Evolutionary conservation across 2,113 vertebrate genomes (phyloP).

Genomic region (Myrmecophaga tridactyla): DNA sequence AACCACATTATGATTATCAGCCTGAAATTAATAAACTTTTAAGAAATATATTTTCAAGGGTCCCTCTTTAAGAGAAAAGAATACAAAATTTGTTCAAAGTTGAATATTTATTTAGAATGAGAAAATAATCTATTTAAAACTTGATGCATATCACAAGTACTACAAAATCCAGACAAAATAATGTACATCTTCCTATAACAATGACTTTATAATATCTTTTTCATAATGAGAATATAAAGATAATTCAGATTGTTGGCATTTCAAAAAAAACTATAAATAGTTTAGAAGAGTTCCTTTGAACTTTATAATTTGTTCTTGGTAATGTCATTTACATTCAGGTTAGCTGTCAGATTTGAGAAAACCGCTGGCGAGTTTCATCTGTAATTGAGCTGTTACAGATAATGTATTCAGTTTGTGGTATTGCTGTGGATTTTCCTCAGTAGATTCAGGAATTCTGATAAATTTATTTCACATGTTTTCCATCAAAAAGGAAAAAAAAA

Average conservation of each 20-base stretch:
- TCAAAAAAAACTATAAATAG: slow-evolving; percentile 13
- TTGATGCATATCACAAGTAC: background rate
- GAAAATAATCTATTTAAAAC: background rate
- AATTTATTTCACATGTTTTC: slow-evolving; percentile 71
- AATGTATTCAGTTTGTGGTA: slow-evolving; percentile 34
- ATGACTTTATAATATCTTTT: slow-evolving; percentile 42
- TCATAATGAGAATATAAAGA: slow-evolving; percentile 18
- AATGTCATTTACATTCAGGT: slow-evolving; percentile 52
- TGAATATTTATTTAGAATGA: background rate
- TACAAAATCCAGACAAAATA: background rate
- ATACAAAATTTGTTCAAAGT: background rate
- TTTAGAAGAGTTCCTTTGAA: slow-evolving; percentile 46
- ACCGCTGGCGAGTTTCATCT: slow-evolving; percentile 35
- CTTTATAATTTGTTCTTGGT: slow-evolving; percentile 56
- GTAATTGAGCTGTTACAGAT: slow-evolving; percentile 67
- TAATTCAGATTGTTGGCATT: slow-evolving; percentile 56
- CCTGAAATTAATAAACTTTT: background rate
- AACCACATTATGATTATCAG: background rate
- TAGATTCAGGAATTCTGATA: slow-evolving; percentile 64
- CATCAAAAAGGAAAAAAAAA: slow-evolving; percentile 59
- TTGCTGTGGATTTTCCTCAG: slow-evolving; percentile 37
- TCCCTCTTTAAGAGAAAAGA: background rate
- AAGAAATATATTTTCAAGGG: background rate
- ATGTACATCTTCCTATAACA: background rate
- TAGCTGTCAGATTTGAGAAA: slow-evolving; percentile 61